Evolutionary conservation across 2,113 vertebrate species (phyloP).

Genomic region (human (Homo sapiens)): GRCh38 chr14:53385001-53385500

Average conservation of each 20-base stretch:
- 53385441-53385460: neutral
- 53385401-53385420: neutral
- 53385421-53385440: neutral
- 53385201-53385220: conserved; percentile 26
- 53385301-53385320: conserved; percentile 40
- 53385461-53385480: neutral
- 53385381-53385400: neutral
- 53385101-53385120: neutral
- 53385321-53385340: conserved; percentile 19
- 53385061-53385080: neutral
- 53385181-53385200: neutral
- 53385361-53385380: neutral
- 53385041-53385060: neutral
- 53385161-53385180: conserved; percentile 4
- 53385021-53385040: neutral
- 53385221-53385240: conserved; percentile 45
- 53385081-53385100: neutral
- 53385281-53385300: conserved; percentile 67
- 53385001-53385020: neutral
- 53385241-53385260: conserved; percentile 51
- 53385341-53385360: neutral
- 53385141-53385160: neutral
- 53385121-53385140: neutral
- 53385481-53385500: neutral
- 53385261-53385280: conserved; percentile 75